Base-by-base conservation (phyloP, 2,113 vertebrate genomes). In the Stigmatopora argus region DNA sequence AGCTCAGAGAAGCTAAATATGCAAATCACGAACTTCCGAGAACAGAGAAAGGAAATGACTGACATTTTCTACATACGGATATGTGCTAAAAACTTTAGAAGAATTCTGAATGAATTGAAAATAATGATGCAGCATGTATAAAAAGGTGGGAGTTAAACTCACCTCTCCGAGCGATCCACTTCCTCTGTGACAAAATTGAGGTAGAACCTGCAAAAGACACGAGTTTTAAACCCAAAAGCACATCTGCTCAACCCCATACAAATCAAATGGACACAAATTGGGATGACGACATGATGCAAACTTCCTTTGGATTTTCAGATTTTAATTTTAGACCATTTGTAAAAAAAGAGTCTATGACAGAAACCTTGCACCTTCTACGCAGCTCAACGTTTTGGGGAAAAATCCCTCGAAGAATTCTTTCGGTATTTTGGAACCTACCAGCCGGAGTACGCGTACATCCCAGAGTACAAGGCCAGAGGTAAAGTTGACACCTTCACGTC, bases 151-250 rank as follows among this genome's bases (percentile, higher is more conserved):
- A 60, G 7, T 21, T 10, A 4, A 48, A 91, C 94, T 82, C 88
- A 95, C 96, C 88, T 94, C 82, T 97, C 94, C 55, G 96, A 94
- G 65, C 94, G 94, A 34, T 96, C 93, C 6, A 99, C 92, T 89
- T 99, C 97, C 85, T 99, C 97, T 0, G 94, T 97, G 46, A 98
- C 92, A 90, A 98, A 99, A 87, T 99, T 99, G 74, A 99, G 90
- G 79, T 99, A 98, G 89, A 99, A 99, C 97, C 97, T 99, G 78
- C 1, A 60, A 46, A 66, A 62, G 44, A 55, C 51, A 53, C 23
- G 5, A 55, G 4, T 11, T 14, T 5, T 18, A 44, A n/a, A 60
- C 7, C 4, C 38, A 10, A 14, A 59, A 57, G 26, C 19, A 18
- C 45, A 23, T 53, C n/a, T n/a, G 34, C 3, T 38, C 13, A 1